phyloP scores from a whole-genome alignment of 1,140 invertebrate species.

The Aphis gossypii region DNA sequence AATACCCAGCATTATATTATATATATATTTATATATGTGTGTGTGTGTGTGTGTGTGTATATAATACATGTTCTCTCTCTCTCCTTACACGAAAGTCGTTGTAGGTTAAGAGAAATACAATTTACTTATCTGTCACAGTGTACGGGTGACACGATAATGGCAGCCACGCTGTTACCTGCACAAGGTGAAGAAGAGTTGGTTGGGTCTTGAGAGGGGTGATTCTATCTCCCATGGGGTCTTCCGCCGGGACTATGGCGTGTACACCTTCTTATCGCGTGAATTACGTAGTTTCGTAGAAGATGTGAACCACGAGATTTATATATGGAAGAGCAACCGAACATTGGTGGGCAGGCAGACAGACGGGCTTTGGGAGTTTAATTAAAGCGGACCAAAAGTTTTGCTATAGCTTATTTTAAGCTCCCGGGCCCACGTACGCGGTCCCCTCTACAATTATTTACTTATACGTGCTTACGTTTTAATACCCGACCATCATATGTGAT shows the following conservation, averaged over 20 bases:
- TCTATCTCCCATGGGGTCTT: not conserved
- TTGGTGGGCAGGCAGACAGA: not conserved
- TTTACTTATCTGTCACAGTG: constrained; percentile 48
- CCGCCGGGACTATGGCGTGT: not conserved
- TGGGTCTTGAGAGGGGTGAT: not conserved
- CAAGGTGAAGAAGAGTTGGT: not conserved
- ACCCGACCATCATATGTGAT: not conserved
- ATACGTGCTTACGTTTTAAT: constrained; percentile 42
- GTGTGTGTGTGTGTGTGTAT: not conserved
- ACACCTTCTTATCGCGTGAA: constrained; percentile 41
- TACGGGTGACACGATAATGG: constrained; percentile 49
- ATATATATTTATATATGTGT: not conserved
- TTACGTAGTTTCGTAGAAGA: constrained; percentile 37
- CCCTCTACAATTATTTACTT: constrained; percentile 51
- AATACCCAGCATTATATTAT: constrained; percentile 21
- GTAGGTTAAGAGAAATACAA: constrained; percentile 56
- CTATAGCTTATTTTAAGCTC: constrained; percentile 48
- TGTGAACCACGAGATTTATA: constrained; percentile 47
- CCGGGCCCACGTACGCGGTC: no score
- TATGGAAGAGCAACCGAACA: not conserved
- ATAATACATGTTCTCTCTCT: not conserved
- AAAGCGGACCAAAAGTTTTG: constrained; percentile 51
- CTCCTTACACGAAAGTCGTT: not conserved
- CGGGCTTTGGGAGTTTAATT: constrained; percentile 47
- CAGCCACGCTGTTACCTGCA: constrained; percentile 12